These are phyloP conservation scores for Chromobotia macracanthus DNA, from an alignment of 2,797 vertebrate genomes.

Conservation along the genomic window DNA sequence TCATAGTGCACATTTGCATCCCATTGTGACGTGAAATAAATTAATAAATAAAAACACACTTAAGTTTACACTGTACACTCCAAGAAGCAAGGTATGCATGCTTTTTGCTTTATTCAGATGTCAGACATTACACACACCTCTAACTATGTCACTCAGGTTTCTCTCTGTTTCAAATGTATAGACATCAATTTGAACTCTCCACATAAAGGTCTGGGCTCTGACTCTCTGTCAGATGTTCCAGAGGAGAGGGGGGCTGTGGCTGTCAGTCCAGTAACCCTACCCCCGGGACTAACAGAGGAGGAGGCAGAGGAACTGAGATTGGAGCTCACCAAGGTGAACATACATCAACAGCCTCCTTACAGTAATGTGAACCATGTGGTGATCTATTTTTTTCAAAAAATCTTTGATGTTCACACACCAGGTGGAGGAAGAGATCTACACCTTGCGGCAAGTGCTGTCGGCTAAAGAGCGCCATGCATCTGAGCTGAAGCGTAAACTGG, in stretches of 20 bases:
- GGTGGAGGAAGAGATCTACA: conserved; percentile 97
- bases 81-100: no score
- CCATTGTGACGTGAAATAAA: no score
- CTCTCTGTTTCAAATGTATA: conserved; percentile 69
- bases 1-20: no score
- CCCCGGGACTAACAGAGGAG: conserved; percentile 83
- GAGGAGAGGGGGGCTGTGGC: conserved; percentile 75
- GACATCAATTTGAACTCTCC: conserved; percentile 99
- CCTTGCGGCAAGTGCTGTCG: conserved; percentile 91
- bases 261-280: conserved; percentile 70
- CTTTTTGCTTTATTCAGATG: no score
- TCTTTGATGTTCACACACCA: conserved; percentile 57
- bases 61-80: no score
- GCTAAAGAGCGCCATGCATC: conserved; percentile 92
- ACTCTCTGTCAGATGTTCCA: conserved; percentile 81
- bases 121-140: background rate
- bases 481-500: conserved; percentile 93
- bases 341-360: background rate
- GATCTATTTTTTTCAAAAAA: no score
- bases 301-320: conserved; percentile 87
- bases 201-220: conserved; percentile 88
- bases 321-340: conserved; percentile 86
- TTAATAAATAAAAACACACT: no score
- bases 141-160: background rate
- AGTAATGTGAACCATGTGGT: no score